Base-by-base conservation (phyloP, 2,888 invertebrate species). In the Desoria tigrina region DNA sequence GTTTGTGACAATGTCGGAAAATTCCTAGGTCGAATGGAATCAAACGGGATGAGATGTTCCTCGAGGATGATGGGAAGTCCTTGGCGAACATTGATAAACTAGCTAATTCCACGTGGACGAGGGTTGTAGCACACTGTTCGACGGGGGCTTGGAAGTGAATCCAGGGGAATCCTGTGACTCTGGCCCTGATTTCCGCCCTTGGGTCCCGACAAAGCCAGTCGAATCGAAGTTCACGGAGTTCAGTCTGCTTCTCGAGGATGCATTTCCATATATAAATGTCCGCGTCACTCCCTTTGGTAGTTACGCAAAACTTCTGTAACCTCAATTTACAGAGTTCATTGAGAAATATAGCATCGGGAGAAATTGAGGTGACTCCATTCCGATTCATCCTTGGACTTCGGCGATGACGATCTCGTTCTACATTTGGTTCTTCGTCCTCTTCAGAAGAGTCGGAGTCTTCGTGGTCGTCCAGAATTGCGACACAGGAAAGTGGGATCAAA, bases 261-360 rank as follows among this genome's bases (percentile, higher is more conserved):
- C 61, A 61, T 54, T 68, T 67, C 74, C 74, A 74, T 39, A 74
- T 66, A 21, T 62, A 55, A 50, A 73, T 64, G 49, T 73, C 73
- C 26, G 62, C 62, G 16, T 66, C 63, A 49, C 61, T 71, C 16
- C 74, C 71, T 53, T 71, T 69, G 9, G 73, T 71, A 0, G 74
- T 72, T 16, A 74, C 61, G 28, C 66, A 66, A 45, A 73, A 54
- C 53, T 69, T 69, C 9, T 50, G 57, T 9, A 74, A 60, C 16
- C 61, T 37, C 23, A 70, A 50, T 63, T 70, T 61, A 37, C 61
- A 66, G 6, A 73, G 32, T 23, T 71, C 62, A 9, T 60, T 42
- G 16, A 72, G 56, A 53, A 69, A 56, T 37, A 68, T 72, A 50
- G 59, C 67, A 26, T 65, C 63, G 7, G 69, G 58, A 42, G 65